A percentile compares a stretch with the other conserved stretches of the same genome.
phyloP scores from a whole-genome alignment of 2,113 vertebrate genomes.

The Chloropsis hardwickii region DNA sequence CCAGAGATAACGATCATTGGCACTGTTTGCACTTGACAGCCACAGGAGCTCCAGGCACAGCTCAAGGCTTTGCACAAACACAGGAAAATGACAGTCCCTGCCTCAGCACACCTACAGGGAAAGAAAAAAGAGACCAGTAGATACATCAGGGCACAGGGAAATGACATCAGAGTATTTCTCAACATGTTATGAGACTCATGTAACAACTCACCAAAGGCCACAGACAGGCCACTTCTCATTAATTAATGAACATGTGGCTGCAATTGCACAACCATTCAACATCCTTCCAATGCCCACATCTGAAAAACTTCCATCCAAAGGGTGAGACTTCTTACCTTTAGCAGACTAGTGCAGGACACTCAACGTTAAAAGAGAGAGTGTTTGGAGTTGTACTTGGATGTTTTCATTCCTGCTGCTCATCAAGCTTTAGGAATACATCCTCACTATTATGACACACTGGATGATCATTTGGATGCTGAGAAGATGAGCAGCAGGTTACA shows the following conservation, averaged over 20 bases:
- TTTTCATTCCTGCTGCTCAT: neutral
- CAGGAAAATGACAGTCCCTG: neutral
- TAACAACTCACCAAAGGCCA: neutral
- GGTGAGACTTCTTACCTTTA: neutral
- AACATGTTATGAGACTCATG: neutral
- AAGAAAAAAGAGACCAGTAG: neutral
- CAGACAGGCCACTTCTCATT: neutral
- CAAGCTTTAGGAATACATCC: neutral
- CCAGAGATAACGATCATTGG: neutral
- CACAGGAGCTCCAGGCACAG: neutral
- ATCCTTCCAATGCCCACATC: neutral
- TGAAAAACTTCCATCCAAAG: neutral
- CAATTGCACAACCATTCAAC: neutral
- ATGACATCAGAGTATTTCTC: neutral
- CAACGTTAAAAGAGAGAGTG: neutral
- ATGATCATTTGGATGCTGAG: neutral
- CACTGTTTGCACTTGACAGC: neutral
- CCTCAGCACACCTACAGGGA: neutral
- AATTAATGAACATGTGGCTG: neutral
- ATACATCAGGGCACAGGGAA: neutral
- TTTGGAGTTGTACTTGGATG: neutral
- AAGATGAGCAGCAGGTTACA: neutral
- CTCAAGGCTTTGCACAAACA: neutral
- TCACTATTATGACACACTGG: neutral
- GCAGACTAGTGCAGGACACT: neutral